Base-by-base conservation (phyloP, 2,888 invertebrate species). In the Drosophila anomelani region DNA sequence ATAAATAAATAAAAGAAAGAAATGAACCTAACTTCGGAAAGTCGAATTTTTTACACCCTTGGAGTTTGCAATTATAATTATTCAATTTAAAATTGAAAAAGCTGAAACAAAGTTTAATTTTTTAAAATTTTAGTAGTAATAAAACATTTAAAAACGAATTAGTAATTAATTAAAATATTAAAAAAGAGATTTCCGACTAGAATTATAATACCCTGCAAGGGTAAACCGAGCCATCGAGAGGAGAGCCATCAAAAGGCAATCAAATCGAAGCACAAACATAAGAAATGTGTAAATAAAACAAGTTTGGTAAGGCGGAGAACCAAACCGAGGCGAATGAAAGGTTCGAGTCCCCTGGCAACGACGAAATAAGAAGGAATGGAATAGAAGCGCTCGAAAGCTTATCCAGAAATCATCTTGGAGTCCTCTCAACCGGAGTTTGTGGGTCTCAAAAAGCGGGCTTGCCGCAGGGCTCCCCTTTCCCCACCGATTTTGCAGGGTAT, bases 401-500 rank as follows among this genome's bases (percentile, higher is more conserved):
- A 71, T 75, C 72, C 66, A 9, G 55, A 70, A 41, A 60, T 63
- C 70, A 63, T 13, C 17, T 53, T 15, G n/a, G 5, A 23, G 23
- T 57, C 23, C 34, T 51, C 10, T 20, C 9, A 13, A 36, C 34
- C 13, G 38, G 26, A 60, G 55, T 64, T 68, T 59, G 55, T 58
- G 49, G 47, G 20, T 34, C 44, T 39, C 34, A 39, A 56, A 41
- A 29, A 29, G 12, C 23, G 32, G 38, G 10, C n/a, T 20, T 49
- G 49, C 26, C 15, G 20, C 17, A 13, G 29, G 51, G 39, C 60
- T 41, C 29, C 56, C 36, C n/a, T 10, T 10, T 63, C 61, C 61
- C 29, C 68, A 75, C 59, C 71, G 55, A 79, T 68, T 77, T 76
- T 54, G 41, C 66, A 72, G 88, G 73, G 79, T 83, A 77, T 85